Evolutionary conservation across 2,888 invertebrate genomes (phyloP).

Genomic region (Micropterix aruncella): DNA sequence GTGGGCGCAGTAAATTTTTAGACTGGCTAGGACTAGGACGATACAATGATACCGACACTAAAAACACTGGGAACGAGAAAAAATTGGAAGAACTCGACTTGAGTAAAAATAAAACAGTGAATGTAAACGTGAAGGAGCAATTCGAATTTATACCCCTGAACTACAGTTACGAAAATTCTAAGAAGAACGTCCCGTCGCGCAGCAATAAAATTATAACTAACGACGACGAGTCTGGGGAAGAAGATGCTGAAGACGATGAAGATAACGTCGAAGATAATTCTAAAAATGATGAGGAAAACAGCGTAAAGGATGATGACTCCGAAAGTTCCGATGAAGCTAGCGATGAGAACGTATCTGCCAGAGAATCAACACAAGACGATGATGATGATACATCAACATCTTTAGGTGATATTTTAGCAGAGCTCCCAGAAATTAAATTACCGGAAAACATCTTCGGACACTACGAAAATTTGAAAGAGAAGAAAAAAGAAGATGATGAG

Average conservation of each 20-base stretch:
- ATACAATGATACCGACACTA: constrained; percentile 3
- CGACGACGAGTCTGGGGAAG: constrained; percentile 10
- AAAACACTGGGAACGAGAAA: background rate
- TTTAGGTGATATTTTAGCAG: constrained; percentile 26
- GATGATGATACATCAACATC: constrained; percentile 16
- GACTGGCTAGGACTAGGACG: background rate
- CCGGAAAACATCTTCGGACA: constrained; percentile 28
- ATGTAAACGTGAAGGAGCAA: constrained; percentile 24
- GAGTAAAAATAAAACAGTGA: background rate
- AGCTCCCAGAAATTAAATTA: constrained; percentile 32
- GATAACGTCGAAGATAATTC: constrained; percentile 8
- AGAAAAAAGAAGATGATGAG: constrained; percentile 16
- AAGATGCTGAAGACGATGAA: constrained; percentile 3
- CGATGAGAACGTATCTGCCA: constrained; percentile 18
- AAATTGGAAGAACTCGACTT: background rate
- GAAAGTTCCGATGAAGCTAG: constrained; percentile 16
- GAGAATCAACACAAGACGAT: constrained; percentile 20
- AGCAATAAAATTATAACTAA: constrained; percentile 8
- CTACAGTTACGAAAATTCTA: constrained; percentile 24
- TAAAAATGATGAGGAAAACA: constrained; percentile 14
- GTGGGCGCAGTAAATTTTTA: constrained; percentile 9
- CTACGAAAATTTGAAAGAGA: constrained; percentile 16
- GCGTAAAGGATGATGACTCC: constrained; percentile 7
- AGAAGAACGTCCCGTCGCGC: constrained; percentile 14
- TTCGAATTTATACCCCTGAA: constrained; percentile 33